Evolutionary conservation across 1,140 invertebrate genomes (phyloP).

Genomic region (Trichonephila clavata): DNA sequence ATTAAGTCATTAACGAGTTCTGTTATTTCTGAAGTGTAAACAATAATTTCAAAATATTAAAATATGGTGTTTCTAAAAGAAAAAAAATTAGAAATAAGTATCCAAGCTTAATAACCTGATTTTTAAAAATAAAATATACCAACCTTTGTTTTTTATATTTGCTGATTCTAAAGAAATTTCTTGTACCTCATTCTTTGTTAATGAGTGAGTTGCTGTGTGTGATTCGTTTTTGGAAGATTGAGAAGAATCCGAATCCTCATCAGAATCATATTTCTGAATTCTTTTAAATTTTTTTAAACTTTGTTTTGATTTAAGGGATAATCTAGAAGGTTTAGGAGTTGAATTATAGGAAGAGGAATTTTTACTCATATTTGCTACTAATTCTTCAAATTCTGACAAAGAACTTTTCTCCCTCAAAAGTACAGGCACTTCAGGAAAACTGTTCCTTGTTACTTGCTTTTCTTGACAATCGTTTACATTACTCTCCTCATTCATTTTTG

Average conservation of each 20-base stretch:
- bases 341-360: neutral
- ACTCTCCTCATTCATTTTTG: slow-evolving; percentile 8
- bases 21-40: no score
- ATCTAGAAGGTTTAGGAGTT: slow-evolving; percentile 16
- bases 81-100: no score
- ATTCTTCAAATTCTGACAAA: neutral
- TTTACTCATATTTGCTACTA: slow-evolving; percentile 6
- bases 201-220: neutral
- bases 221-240: neutral
- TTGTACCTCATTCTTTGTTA: neutral
- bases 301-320: slow-evolving; percentile 34
- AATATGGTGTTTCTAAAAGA: no score
- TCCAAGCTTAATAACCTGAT: no score
- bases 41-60: no score
- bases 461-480: neutral
- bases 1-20: no score
- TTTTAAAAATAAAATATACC: neutral
- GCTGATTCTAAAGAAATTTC: neutral
- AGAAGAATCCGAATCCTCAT: slow-evolving; percentile 55
- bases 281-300: slow-evolving; percentile 49
- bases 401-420: neutral
- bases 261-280: slow-evolving; percentile 32
- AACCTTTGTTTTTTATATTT: neutral
- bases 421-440: neutral
- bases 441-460: neutral